phyloP scores from a whole-genome alignment of 1,140 invertebrate genomes.

The Pseudomyrmex gracilis region DNA sequence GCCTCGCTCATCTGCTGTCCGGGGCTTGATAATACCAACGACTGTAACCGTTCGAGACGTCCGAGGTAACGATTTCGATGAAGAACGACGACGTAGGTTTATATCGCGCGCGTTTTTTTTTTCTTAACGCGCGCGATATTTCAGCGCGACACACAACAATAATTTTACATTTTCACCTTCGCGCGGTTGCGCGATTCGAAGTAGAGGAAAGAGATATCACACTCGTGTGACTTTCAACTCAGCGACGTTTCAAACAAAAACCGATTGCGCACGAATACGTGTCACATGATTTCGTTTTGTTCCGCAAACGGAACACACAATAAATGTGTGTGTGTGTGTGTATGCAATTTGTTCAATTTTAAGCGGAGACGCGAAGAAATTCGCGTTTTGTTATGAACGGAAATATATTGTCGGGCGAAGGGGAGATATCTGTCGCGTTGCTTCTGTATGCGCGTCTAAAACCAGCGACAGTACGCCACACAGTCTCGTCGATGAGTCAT shows the following conservation, averaged over 20 bases:
- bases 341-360: neutral
- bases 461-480: neutral
- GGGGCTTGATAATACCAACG: neutral
- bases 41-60: conserved; percentile 7
- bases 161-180: neutral
- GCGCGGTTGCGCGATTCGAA: neutral
- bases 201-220: neutral
- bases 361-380: neutral
- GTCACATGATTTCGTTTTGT: neutral
- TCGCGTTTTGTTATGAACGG: neutral
- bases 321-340: neutral
- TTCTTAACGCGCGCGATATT: conserved; percentile 4
- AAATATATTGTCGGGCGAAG: neutral
- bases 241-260: neutral
- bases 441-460: neutral
- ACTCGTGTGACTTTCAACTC: neutral
- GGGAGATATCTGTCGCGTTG: neutral
- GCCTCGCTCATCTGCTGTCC: conserved; percentile 19
- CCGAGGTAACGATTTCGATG: conserved; percentile 1
- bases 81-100: neutral
- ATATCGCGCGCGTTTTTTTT: too few relatives aligned
- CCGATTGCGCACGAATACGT: neutral
- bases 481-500: conserved; percentile 11
- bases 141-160: neutral
- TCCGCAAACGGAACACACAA: neutral